Conservation (phyloP, 2,888 invertebrate species). For the Campopleginae sp. region DNA sequence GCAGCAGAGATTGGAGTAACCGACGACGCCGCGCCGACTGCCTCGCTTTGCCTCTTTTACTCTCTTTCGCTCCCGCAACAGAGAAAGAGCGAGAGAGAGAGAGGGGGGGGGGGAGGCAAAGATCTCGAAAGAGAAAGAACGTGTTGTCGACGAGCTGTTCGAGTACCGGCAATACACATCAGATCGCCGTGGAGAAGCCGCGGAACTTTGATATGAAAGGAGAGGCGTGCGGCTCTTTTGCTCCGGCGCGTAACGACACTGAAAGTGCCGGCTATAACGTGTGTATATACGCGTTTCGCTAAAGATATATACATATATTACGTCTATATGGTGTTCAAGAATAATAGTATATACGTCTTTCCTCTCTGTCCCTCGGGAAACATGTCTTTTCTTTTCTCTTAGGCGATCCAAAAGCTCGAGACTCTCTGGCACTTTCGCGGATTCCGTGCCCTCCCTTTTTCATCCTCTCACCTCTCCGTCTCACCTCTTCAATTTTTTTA, state of each 20-base stretch:
- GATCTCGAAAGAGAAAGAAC: conserved; percentile 3
- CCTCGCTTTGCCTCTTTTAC: conserved; percentile 45
- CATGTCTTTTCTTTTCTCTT: conserved; percentile 25
- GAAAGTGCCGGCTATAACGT: conserved; percentile 62
- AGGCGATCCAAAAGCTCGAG: conserved; percentile 46
- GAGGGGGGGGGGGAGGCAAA: background rate
- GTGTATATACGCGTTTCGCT: conserved; percentile 39
- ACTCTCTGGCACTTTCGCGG: conserved; percentile 60
- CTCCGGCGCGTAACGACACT: conserved; percentile 61
- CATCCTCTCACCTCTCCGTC: background rate
- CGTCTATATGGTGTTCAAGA: background rate
- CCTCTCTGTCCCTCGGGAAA: background rate
- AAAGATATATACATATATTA: conserved; percentile 22
- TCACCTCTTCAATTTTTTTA: background rate
- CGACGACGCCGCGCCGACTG: conserved; percentile 56
- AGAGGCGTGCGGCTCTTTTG: conserved; percentile 64
- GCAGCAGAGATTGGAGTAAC: conserved; percentile 62
- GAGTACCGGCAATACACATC: conserved; percentile 40
- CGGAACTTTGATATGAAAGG: conserved; percentile 53
- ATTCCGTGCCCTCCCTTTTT: conserved; percentile 49
- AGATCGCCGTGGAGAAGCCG: conserved; percentile 18
- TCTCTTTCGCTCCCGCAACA: conserved; percentile 24
- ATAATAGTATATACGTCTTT: conserved; percentile 7
- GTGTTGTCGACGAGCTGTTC: conserved; percentile 47
- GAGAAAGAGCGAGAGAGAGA: background rate